These are phyloP conservation scores for Fulica atra DNA, from an alignment of 2,113 vertebrate species.

Conservation along the genomic window DNA sequence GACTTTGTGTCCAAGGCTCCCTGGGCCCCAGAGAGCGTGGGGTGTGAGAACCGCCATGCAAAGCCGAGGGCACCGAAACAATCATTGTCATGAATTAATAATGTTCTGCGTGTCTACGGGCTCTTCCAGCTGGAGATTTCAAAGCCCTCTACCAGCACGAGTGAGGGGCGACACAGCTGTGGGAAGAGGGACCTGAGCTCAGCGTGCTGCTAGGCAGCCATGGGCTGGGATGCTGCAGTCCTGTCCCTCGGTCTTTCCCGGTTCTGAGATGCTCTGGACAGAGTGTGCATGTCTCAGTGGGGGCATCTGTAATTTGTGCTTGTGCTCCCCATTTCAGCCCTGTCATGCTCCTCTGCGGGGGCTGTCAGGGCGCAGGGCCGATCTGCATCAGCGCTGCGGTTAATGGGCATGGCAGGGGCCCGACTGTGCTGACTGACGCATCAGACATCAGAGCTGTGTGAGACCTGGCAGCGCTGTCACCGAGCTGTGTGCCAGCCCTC, in stretches of 20 bases:
- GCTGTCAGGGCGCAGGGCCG: conserved; percentile 1
- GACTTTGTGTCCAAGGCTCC: background rate
- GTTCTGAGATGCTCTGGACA: background rate
- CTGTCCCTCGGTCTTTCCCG: rapidly evolving
- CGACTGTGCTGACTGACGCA: background rate
- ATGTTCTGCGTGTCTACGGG: background rate
- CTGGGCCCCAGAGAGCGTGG: rapidly evolving
- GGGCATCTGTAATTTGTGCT: background rate
- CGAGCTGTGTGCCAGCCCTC: background rate
- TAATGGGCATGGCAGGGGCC: conserved; percentile 29
- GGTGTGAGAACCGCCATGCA: background rate
- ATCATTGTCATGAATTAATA: background rate
- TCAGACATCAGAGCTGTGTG: conserved; percentile 34
- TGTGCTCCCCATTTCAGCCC: background rate
- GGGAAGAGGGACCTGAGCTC: background rate
- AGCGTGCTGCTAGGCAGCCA: background rate
- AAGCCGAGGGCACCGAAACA: background rate
- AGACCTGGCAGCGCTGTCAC: background rate
- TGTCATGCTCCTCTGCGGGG: background rate
- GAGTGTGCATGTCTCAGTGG: background rate
- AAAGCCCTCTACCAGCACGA: background rate
- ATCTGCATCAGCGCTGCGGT: background rate
- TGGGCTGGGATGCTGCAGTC: rapidly evolving
- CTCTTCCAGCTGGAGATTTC: background rate
- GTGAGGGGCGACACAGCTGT: background rate